These are phyloP conservation scores for Lepidotrigona ventralis DNA, from an alignment of 1,140 invertebrate species.

Conservation along the genomic window DNA sequence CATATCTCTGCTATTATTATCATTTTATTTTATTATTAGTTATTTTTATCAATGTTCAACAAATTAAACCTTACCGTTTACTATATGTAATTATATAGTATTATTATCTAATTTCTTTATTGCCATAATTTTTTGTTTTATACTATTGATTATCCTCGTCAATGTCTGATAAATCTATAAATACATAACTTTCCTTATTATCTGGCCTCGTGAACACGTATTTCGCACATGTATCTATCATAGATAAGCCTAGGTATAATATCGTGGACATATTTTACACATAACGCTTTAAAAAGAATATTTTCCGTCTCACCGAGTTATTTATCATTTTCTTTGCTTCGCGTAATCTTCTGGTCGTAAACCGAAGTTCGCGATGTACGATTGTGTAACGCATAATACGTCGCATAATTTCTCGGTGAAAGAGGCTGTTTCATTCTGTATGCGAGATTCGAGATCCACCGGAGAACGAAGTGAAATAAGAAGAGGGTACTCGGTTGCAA, in stretches of 20 bases:
- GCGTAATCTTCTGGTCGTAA: background rate
- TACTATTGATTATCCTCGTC: no score
- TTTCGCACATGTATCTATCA: background rate
- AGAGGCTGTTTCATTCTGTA: background rate
- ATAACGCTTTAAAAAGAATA: background rate
- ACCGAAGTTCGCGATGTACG: background rate
- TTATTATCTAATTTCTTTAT: no score
- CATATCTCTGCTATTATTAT: background rate
- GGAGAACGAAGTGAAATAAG: background rate
- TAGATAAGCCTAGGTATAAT: background rate
- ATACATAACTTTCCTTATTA: background rate
- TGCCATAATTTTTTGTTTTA: no score
- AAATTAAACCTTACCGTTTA: background rate
- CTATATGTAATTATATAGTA: no score
- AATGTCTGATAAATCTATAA: no score
- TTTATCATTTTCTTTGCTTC: background rate
- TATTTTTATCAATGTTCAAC: background rate
- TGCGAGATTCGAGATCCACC: background rate
- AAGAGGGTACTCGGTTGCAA: conserved; percentile 8
- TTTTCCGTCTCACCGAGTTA: background rate
- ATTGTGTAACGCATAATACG: background rate
- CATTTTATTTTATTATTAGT: rapidly evolving
- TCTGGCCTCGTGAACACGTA: background rate
- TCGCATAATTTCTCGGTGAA: background rate
- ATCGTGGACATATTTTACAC: background rate